Evolutionary conservation across 2,888 invertebrate genomes (phyloP), one percentile per base, ranked within the genome.

Genomic region (Cancer borealis): DNA sequence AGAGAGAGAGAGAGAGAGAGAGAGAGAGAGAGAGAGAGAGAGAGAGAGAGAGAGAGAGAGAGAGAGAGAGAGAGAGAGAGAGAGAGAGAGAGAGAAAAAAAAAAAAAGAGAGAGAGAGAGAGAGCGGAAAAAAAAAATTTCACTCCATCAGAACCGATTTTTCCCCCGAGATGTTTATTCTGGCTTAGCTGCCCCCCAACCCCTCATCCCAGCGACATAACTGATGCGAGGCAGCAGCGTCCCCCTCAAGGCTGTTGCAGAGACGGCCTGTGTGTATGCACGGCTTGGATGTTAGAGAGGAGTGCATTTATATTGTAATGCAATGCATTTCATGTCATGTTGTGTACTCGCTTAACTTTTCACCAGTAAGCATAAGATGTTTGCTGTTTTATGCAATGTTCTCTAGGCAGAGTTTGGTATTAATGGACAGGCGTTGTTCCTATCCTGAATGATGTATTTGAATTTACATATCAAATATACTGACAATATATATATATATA

Each of bases 91-190:
- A n/a, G n/a, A n/a, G n/a, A n/a, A n/a, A n/a, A n/a, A n/a, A n/a
- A n/a, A n/a, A n/a, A n/a, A n/a, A n/a, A n/a, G 39, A 39, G 39
- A 39, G 39, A 39, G 39, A 39, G 39, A 39, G 39, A 39, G 39
- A 39, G 39, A 39, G 39, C n/a, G n/a, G n/a, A n/a, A n/a, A n/a
- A n/a, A n/a, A n/a, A n/a, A n/a, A n/a, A n/a, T n/a, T n/a, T n/a
- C n/a, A n/a, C n/a, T 79, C 79, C 79, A 79, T 79, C 30, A 79
- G 30, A 79, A 79, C 79, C 79, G 79, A 79, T 79, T 79, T 79
- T 79, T 79, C 79, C 79, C 79, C 26, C 10, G 79, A 79, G 79
- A 30, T 79, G 30, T 79, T 79, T 79, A 79, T 79, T 79, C 79
- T 30, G 79, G 79, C 30, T 79, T 30, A 14, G 79, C 79, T 26